Base-by-base conservation (phyloP, 1,140 invertebrate genomes). In the Panulirus ornatus region DNA sequence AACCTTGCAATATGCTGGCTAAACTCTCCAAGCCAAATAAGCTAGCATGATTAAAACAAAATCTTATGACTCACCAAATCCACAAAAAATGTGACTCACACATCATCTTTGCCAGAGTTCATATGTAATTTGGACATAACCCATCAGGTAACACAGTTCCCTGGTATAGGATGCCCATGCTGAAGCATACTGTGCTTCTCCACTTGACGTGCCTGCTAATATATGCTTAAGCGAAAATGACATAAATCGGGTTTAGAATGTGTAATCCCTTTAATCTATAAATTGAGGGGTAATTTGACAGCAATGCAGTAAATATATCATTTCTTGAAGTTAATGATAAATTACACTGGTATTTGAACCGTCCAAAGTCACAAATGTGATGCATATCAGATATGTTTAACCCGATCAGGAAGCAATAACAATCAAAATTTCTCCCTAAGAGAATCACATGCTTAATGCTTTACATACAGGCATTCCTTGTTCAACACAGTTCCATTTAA, bases 71-170 rank as follows among this genome's bases (percentile, higher is more conserved):
- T n/a, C n/a, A n/a, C n/a, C n/a, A 22, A 58, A 58, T 58, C 54
- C n/a, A 66, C 5, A 30, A 30, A 66, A 19, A 3, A 66, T 11
- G 8, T 81, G 78, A 58, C 78, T 5, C 5, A 81, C 78, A 84
- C 83, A 73, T 30, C 51, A 83, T 84, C 44, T 78, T 87, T 19
- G 36, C 58, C 71, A 40, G 34, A 27, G 51, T 78, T 87, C 84
- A 76, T 84, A 40, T 84, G 54, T 78, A 87, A 87, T 73, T 73
- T 84, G 83, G 83, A 84, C 83, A 71, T 40, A 47, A 47, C 38
- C 36, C 54, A 63, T 38, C 75, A 87, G 75, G 85, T 79, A 87
- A 87, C 85, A 38, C 66, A 87, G 85, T 87, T 87, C 44, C 85
- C 85, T 63, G 75, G 75, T 5, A 87, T 38, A 38, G 36, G 42